Evolutionary conservation across 2,797 vertebrate genomes (phyloP).

Genomic region (Gephyroberyx darwinii): DNA sequence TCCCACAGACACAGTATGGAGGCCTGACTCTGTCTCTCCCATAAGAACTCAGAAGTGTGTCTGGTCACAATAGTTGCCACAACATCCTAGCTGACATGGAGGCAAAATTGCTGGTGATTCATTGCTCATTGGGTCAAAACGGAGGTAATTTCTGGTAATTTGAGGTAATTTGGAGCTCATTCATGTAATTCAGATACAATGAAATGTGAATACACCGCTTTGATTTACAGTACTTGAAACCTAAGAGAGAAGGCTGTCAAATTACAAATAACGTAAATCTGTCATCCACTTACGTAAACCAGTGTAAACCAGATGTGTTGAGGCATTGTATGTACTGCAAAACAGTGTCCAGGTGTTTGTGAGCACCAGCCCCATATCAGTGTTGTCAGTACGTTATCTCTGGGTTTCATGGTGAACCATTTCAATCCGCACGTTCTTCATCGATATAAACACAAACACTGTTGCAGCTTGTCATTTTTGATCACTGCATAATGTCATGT

Average conservation of each 20-base stretch:
- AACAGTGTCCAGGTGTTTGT: not conserved
- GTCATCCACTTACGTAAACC: not conserved
- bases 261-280: no score
- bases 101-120: constrained; percentile 10
- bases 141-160: not conserved
- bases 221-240: no score
- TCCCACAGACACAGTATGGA: constrained; percentile 39
- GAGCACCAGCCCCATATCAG: not conserved
- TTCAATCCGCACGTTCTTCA: not conserved
- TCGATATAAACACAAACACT: constrained; percentile 10
- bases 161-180: no score
- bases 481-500: constrained; percentile 33
- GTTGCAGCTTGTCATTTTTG: constrained; percentile 26
- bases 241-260: no score
- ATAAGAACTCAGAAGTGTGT: constrained; percentile 38
- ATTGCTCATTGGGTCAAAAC: not conserved
- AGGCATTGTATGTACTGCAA: not conserved
- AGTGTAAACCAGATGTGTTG: not conserved
- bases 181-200: no score
- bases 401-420: constrained; percentile 12
- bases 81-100: constrained; percentile 11
- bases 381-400: not conserved
- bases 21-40: constrained; percentile 17
- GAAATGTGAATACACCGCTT: no score
- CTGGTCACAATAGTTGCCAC: constrained; percentile 16